Conservation (phyloP, 2,113 vertebrate genomes). For the Todiramphus chloris region DNA sequence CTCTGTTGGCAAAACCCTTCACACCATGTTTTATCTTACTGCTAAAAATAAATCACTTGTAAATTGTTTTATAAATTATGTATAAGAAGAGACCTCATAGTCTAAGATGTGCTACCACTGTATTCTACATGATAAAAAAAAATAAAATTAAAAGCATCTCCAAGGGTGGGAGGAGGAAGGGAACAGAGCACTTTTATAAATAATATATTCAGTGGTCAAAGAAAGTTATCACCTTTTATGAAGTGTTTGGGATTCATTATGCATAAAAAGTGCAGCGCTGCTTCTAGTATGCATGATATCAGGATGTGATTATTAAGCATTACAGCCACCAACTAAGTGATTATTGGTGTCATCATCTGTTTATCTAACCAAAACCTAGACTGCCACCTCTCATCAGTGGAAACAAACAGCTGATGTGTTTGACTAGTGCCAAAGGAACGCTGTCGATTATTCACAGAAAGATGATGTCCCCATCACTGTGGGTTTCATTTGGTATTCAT, state of each 20-base stretch:
- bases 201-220: constrained; percentile 80
- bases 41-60: constrained; percentile 81
- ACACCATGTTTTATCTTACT: constrained; percentile 70
- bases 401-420: constrained; percentile 69
- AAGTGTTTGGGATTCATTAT: constrained; percentile 75
- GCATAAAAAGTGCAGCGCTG: constrained; percentile 63
- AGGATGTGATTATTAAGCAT: constrained; percentile 44
- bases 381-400: constrained; percentile 73
- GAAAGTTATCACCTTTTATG: constrained; percentile 79
- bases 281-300: neutral
- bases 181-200: constrained; percentile 70
- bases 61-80: constrained; percentile 85
- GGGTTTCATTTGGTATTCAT: constrained; percentile 79
- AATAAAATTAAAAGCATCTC: constrained; percentile 43
- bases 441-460: constrained; percentile 56
- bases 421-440: constrained; percentile 57
- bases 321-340: constrained; percentile 63
- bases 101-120: constrained; percentile 66
- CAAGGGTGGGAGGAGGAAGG: constrained; percentile 50
- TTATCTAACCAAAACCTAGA: constrained; percentile 71
- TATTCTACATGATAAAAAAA: constrained; percentile 53
- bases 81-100: constrained; percentile 75
- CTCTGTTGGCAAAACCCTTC: constrained; percentile 66
- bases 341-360: constrained; percentile 69
- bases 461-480: constrained; percentile 44